Base-by-base conservation (phyloP, 2,113 vertebrate genomes). In the Hyla sarda region DNA sequence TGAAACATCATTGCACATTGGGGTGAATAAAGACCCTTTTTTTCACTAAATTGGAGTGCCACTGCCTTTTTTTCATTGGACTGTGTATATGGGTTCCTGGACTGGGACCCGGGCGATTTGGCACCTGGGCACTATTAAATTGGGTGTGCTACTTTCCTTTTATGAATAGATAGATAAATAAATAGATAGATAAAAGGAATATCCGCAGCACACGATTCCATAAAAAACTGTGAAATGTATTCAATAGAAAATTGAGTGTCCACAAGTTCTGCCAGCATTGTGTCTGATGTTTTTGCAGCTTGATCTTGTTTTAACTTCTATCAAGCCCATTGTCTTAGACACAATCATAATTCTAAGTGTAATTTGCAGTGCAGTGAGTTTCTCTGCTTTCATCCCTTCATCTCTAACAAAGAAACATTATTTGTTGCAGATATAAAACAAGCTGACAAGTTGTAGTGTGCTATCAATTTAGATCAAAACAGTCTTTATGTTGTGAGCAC, bases 401-500 rank as follows among this genome's bases (percentile, higher is more conserved):
- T n/a, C n/a, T 62, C n/a, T 65, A 47, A 81, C 56, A 81, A 81
- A 81, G 54, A 32, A 81, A 45, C 62, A 62, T 62, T 45, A 41
- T 45, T 80, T 23, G 5, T 62, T 28, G 16, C 76, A 58, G 52
- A 78, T n/a, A 16, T 16, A 58, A 78, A 78, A 54, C 52, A 37
- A 58, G 19, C 52, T 56, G 16, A 58, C 34, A 81, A 71, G 67
- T 17, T 81, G n/a, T 41, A 14, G 77, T 81, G 56, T 62, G 56
- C 32, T n/a, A 60, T 65, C 56, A 81, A 81, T 62, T 81, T 45
- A 65, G 23, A 81, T 60, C 34, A 58, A 80, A 37, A 14, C n/a
- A 14, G 54, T 12, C 54, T 80, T 60, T 10, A 60, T 80, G 54
- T 45, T 60, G 52, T 45, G 41, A 41, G 12, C 13, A 62, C 28